phyloP scores from a whole-genome alignment of 2,797 vertebrate genomes.

The Siniperca undulata region DNA sequence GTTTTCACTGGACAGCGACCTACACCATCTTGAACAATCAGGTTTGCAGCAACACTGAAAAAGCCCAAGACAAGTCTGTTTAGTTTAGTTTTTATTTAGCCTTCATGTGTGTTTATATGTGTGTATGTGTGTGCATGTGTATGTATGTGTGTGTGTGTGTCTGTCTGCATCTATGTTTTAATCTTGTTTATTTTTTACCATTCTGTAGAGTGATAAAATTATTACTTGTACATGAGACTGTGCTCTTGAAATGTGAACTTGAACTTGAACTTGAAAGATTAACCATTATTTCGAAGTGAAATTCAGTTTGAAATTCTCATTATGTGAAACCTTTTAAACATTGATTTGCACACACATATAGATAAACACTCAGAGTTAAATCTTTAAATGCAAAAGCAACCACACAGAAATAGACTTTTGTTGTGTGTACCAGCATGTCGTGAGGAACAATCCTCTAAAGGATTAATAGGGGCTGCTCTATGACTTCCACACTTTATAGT shows the following conservation, averaged over 20 bases:
- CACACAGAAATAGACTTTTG: constrained; percentile 4
- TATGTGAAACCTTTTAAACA: constrained; percentile 3
- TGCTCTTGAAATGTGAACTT: background rate
- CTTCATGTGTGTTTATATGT: background rate
- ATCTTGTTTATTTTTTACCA: background rate
- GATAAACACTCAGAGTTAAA: background rate
- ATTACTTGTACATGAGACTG: constrained; percentile 6
- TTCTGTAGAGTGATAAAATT: background rate
- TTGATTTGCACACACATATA: background rate
- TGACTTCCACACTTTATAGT: constrained; percentile 50
- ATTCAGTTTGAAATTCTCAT: background rate
- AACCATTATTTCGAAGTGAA: constrained; percentile 16
- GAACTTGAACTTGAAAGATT: constrained; percentile 3
- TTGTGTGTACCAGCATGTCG: constrained; percentile 36
- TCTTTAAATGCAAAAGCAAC: constrained; percentile 7
- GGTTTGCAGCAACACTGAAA: background rate
- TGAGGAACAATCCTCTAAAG: constrained; percentile 57
- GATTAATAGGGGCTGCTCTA: constrained; percentile 71
- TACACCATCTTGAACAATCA: constrained; percentile 1
- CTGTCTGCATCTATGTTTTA: background rate
- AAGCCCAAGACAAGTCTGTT: background rate
- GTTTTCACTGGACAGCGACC: background rate
- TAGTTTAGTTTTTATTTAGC: background rate
- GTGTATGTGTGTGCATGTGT: background rate
- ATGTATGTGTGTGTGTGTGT: background rate